Conservation (phyloP, 1,140 invertebrate species). For the Drosophila arawakana region DNA sequence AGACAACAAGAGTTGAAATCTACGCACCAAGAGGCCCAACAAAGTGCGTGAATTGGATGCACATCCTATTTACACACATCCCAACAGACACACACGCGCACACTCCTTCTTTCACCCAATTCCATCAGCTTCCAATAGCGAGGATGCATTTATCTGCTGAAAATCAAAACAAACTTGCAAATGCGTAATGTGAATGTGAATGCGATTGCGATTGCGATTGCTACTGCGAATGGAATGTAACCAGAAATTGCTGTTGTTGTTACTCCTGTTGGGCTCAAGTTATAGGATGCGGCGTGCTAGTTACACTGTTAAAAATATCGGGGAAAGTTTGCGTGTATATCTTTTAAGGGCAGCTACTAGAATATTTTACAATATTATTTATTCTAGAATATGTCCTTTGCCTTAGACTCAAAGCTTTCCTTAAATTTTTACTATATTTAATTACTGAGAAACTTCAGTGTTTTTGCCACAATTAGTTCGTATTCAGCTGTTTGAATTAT, state of each 20-base stretch:
- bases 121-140: slow-evolving; percentile 15
- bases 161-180: slow-evolving; percentile 63
- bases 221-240: slow-evolving; percentile 30
- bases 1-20: slow-evolving; percentile 48
- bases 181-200: slow-evolving; percentile 52
- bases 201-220: slow-evolving; percentile 36
- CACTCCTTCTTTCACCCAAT: background rate
- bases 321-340: background rate
- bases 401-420: too few relatives aligned
- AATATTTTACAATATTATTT: too few relatives aligned
- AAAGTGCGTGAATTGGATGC: slow-evolving; percentile 49
- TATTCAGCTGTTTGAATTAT: too few relatives aligned
- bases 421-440: too few relatives aligned
- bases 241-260: slow-evolving; percentile 23
- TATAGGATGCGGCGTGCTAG: slow-evolving; percentile 9
- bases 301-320: slow-evolving; percentile 19
- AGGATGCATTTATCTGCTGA: slow-evolving; percentile 54
- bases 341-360: background rate
- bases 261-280: background rate
- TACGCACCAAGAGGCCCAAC: slow-evolving; percentile 26
- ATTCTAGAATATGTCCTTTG: too few relatives aligned
- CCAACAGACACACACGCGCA: background rate
- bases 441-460: too few relatives aligned
- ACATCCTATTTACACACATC: slow-evolving; percentile 38
- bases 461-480: too few relatives aligned